Evolutionary conservation across 2,113 vertebrate genomes (phyloP), one percentile per base, ranked within the genome.

Genomic region (Meles meles): DNA sequence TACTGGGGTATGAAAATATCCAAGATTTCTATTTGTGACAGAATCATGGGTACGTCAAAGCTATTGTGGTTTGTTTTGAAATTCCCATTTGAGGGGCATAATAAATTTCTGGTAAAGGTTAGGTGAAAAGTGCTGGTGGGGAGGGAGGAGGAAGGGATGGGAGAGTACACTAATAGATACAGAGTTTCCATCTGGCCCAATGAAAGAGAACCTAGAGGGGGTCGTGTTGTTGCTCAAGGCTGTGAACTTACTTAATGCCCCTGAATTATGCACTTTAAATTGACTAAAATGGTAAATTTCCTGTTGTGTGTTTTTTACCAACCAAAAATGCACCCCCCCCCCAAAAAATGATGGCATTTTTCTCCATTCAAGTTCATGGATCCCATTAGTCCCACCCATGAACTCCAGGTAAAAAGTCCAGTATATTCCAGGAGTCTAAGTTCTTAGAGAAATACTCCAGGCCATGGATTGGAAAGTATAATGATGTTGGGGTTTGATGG

Each of bases 401-500:
- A 29, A 77, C 63, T 86, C 71, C 29, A 93, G 52, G 63, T 63
- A 23, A 85, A 80, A 39, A 67, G 29, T 25, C 2, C 9, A 37
- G 34, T 5, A 31, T 23, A 17, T 25, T 47, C 79, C 29, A 67
- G n/a, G 47, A 69, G 14, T 39, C 65, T 23, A 23, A n/a, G 31
- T 57, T 82, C 57, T 21, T 67, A 52, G 27, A 17, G 15, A 88
- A 80, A 44, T 0, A 0, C 65, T 67, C 5, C 2, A 0, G 29
- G 67, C 47, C 7, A 2, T 0, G 29, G 39, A n/a, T 2, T 12
- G 2, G 42, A 71, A 82, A 13, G 7, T 25, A 20, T 25, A 18
- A 39, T 0, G 21, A 52, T 17, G 29, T 59, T 29, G n/a, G 14
- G 4, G 5, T 18, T n/a, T 15, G 11, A 7, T 2, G 15, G 8